phyloP scores from a whole-genome alignment of 1,140 invertebrate species.

The Drosophila tristis region DNA sequence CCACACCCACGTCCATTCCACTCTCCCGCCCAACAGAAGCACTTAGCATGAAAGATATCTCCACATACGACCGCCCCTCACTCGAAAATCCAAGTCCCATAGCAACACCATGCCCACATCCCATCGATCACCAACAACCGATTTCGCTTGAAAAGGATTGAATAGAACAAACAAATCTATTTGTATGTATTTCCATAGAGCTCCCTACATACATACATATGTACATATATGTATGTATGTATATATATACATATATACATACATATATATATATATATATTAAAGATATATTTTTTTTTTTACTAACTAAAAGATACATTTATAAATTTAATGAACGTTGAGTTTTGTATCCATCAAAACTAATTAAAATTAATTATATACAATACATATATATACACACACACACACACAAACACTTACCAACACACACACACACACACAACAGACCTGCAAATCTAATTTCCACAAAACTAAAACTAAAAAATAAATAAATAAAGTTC shows the following conservation, averaged over 20 bases:
- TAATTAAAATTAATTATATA: constrained; percentile 38
- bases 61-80: too few relatives aligned
- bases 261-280: constrained; percentile 20
- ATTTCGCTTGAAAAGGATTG: constrained; percentile 1
- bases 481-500: constrained; percentile 10
- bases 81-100: too few relatives aligned
- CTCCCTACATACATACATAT: constrained; percentile 9
- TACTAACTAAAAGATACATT: constrained; percentile 42
- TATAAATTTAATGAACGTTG: constrained; percentile 40
- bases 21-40: too few relatives aligned
- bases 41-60: too few relatives aligned
- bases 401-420: constrained; percentile 1
- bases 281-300: constrained; percentile 33
- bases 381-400: constrained; percentile 14
- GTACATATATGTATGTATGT: constrained; percentile 5
- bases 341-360: constrained; percentile 41
- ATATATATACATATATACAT: constrained; percentile 15
- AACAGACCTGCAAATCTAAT: constrained; percentile 33
- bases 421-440: constrained; percentile 13
- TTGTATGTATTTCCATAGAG: constrained; percentile 54
- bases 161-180: constrained; percentile 27
- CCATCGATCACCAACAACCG: constrained; percentile 4
- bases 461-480: constrained; percentile 3
- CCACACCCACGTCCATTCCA: too few relatives aligned
- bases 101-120: too few relatives aligned